A percentile compares a stretch with the other conserved stretches of the same genome.
Conservation (phyloP, 2,888 invertebrate genomes). For the Lacanobia wlatinum region DNA sequence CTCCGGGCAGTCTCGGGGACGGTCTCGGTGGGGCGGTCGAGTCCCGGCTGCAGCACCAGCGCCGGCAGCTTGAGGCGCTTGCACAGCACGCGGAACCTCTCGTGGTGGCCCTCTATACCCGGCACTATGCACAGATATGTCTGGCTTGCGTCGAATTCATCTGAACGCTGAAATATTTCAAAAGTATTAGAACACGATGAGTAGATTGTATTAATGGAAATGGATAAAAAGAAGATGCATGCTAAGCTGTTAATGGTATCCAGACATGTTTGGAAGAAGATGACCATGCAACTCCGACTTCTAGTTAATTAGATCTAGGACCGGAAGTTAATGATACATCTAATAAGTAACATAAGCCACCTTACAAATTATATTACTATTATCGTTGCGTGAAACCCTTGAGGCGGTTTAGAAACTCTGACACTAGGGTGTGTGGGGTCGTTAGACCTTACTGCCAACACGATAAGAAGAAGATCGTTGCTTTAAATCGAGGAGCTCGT, state of each 20-base stretch:
- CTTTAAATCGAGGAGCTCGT: too few species aligned
- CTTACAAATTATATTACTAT: too few species aligned
- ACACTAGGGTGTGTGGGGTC: too few species aligned
- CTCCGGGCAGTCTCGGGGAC: conserved; percentile 70
- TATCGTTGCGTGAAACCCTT: too few species aligned
- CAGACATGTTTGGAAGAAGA: not conserved
- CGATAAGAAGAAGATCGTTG: too few species aligned
- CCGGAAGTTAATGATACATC: too few species aligned
- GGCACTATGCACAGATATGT: conserved; percentile 74
- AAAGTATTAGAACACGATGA: not conserved
- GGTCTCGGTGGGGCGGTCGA: conserved; percentile 71
- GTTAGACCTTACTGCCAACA: too few species aligned
- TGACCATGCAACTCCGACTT: not conserved
- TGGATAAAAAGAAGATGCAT: too few species aligned
- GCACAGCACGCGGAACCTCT: conserved; percentile 69
- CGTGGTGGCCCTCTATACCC: conserved; percentile 76
- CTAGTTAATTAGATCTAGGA: too few species aligned
- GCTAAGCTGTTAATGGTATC: not conserved
- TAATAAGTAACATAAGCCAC: too few species aligned
- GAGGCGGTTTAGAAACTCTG: too few species aligned
- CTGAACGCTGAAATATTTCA: conserved; percentile 68
- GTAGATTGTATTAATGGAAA: too few species aligned
- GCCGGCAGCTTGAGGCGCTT: conserved; percentile 74
- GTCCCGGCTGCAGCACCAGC: conserved; percentile 73
- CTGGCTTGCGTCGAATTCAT: conserved; percentile 70